Base-by-base conservation (phyloP, 2,888 invertebrate species). In the Apocheima hispidaria region DNA sequence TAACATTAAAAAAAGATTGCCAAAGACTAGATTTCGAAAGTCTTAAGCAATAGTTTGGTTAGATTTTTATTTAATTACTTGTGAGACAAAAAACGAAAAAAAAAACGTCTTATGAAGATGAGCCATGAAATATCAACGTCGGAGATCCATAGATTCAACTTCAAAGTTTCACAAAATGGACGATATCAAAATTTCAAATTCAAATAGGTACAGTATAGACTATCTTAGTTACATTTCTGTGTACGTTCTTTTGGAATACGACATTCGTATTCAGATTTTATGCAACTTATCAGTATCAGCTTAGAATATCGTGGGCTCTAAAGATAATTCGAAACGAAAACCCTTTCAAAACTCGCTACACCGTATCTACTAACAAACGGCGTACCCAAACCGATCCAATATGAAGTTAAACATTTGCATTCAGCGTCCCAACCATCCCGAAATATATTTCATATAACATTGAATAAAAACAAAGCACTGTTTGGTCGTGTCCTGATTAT, bases 401-500 rank as follows among this genome's bases (percentile, higher is more conserved):
- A 86, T 86, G 75, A 84, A 82, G 84, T 81, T 82, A 86, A 87
- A 88, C 84, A 87, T 89, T 88, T 88, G 87, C 87, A 84, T 85
- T 84, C 74, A 71, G 69, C 65, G 69, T 63, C 71, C 75, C 79
- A 65, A 76, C 77, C 80, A 83, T 83, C 72, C 81, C 65, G 49
- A 64, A 67, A 66, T 66, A 64, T 66, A 60, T 82, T 77, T 79
- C 76, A 75, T 82, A 87, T 84, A 82, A 85, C 80, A 79, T 83
- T 77, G 84, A 82, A 87, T 81, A 87, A 88, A 90, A 90, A 87
- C 84, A 84, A 86, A 87, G 82, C 82, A 83, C 82, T 88, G 87
- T 89, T 91, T 89, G 88, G 84, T 81, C 81, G 77, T 81, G 81
- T 85, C 87, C 81, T 90, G 92, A 92, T 92, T 92, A 92, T 92